Conservation (phyloP, 2,888 invertebrate species). For the Lasioglossum calceatum region DNA sequence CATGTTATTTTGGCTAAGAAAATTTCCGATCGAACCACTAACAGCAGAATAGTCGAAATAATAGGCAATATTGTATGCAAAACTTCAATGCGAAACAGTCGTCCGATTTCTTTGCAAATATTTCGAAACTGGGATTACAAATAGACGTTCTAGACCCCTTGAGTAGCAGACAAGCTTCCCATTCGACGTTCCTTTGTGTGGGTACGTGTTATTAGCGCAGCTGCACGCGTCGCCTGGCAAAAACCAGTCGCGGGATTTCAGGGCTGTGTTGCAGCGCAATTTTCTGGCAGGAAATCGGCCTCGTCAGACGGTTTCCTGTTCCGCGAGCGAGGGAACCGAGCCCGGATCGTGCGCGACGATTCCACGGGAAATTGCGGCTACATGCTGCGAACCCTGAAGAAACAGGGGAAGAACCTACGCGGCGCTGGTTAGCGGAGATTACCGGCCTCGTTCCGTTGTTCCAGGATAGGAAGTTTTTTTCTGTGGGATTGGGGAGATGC, state of each 20-base stretch:
- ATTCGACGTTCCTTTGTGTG: neutral
- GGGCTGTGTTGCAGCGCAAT: neutral
- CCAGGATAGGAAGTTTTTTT: slow-evolving; percentile 7
- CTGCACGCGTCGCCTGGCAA: slow-evolving; percentile 23
- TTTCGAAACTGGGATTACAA: neutral
- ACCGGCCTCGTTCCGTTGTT: slow-evolving; percentile 5
- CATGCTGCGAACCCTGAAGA: neutral
- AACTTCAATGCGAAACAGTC: neutral
- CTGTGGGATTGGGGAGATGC: slow-evolving; percentile 2
- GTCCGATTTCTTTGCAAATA: neutral
- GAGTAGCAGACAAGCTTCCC: slow-evolving; percentile 38
- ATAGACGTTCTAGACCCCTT: neutral
- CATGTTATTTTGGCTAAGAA: no score
- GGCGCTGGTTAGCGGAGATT: slow-evolving; percentile 7
- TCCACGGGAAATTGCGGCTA: neutral
- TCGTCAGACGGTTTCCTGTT: neutral
- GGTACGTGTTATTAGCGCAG: slow-evolving; percentile 47
- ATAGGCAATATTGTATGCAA: no score
- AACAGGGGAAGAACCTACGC: neutral
- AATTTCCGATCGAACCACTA: no score
- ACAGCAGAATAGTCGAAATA: no score
- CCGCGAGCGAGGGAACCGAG: neutral
- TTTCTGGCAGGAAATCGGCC: slow-evolving; percentile 16
- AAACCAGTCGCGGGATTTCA: slow-evolving; percentile 6
- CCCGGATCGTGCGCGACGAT: neutral